A percentile compares a stretch with the other conserved stretches of the same genome.
These are phyloP conservation scores for Galago senegalensis DNA, from an alignment of 2,797 vertebrate species.

Conservation along the genomic window DNA sequence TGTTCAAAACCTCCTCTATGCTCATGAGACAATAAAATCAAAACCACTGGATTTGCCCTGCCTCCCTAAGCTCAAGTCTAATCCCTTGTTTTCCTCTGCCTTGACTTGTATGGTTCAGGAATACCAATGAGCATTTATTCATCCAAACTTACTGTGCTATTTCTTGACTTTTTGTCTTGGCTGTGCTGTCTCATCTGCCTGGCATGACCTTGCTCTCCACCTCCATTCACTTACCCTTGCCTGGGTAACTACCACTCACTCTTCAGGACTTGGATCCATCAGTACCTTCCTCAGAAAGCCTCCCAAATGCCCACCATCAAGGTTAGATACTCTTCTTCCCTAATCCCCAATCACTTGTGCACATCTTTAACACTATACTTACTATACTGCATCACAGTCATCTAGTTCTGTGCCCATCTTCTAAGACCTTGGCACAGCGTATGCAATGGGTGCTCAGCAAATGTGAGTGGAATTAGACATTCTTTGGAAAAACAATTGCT, in stretches of 20 bases:
- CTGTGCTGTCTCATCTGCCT: neutral
- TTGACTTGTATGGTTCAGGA: neutral
- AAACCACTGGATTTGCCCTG: neutral
- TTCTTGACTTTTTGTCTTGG: neutral
- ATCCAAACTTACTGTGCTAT: neutral
- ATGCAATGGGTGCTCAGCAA: neutral
- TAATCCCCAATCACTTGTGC: neutral
- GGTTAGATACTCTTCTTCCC: neutral
- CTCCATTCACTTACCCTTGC: no score
- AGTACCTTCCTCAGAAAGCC: neutral
- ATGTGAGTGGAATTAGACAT: neutral
- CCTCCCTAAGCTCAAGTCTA: neutral
- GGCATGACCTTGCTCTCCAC: neutral
- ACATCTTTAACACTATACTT: neutral
- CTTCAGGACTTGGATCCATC: neutral
- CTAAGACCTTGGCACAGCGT: neutral
- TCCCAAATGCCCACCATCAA: neutral
- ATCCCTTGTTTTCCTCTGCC: neutral
- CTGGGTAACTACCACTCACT: neutral
- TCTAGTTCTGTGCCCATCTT: neutral
- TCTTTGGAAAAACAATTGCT: neutral
- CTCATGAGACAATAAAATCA: neutral
- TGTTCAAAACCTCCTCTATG: neutral
- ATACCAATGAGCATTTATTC: neutral
- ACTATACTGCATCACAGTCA: neutral